Percentiles rank a stretch among this genome's conserved stretches.
Conservation (phyloP, 2,113 vertebrate species). For the Labrus mixtus region DNA sequence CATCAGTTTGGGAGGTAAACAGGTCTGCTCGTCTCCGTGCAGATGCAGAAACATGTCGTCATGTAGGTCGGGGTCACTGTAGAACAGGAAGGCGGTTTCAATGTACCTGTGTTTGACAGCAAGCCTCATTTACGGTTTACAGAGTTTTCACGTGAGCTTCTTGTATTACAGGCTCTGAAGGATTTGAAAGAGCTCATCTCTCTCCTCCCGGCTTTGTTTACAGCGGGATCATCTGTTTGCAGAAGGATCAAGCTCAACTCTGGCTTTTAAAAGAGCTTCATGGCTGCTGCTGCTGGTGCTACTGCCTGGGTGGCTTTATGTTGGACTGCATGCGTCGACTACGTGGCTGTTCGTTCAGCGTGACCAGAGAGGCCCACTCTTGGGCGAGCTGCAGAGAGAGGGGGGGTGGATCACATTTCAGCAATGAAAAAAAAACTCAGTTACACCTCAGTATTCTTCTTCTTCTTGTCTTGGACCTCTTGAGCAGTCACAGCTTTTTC, state of each 20-base stretch:
- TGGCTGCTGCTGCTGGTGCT: slow-evolving; percentile 48
- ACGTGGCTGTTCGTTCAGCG: neutral
- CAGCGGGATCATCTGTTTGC: slow-evolving; percentile 36
- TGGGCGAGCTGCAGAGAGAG: slow-evolving; percentile 8
- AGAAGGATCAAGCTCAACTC: slow-evolving; percentile 30
- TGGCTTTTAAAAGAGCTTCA: slow-evolving; percentile 26
- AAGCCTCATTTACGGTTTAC: slow-evolving; percentile 13
- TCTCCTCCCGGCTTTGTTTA: slow-evolving; percentile 46
- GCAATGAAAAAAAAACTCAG: slow-evolving; percentile 16
- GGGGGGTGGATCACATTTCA: slow-evolving; percentile 42
- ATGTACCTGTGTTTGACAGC: neutral
- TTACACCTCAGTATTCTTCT: slow-evolving; percentile 12
- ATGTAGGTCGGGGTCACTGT: neutral
- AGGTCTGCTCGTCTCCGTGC: neutral
- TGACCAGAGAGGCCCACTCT: slow-evolving; percentile 28
- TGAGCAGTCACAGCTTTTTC: neutral
- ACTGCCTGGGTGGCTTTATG: slow-evolving; percentile 72
- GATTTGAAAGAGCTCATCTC: slow-evolving; percentile 26
- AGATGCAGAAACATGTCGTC: neutral
- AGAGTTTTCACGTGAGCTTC: slow-evolving; percentile 26
- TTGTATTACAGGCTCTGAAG: slow-evolving; percentile 35
- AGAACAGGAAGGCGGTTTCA: neutral
- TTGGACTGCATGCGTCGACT: slow-evolving; percentile 2
- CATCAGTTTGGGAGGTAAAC: neutral
- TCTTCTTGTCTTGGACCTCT: slow-evolving; percentile 13